These are phyloP conservation scores for Bellardia bayeri DNA, from an alignment of 2,888 invertebrate species.

Conservation along the genomic window DNA sequence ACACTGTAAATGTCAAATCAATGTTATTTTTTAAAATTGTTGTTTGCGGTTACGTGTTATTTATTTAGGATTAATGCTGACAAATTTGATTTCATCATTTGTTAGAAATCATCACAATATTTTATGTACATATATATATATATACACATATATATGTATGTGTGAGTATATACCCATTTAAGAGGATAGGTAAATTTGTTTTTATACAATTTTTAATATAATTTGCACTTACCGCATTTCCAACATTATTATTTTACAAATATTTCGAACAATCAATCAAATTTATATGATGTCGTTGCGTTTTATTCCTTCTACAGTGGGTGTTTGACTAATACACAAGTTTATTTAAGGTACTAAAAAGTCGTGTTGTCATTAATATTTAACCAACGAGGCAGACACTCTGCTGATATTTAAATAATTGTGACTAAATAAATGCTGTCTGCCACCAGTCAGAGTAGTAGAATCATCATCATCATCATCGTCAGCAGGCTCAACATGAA, in stretches of 20 bases:
- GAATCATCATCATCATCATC: slow-evolving; percentile 17
- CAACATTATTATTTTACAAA: slow-evolving; percentile 14
- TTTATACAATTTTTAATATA: not conserved
- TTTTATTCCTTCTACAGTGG: not conserved
- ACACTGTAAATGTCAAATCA: slow-evolving; percentile 78
- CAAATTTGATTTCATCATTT: slow-evolving; percentile 63
- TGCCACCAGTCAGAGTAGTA: not conserved
- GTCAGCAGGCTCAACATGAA: slow-evolving; percentile 19
- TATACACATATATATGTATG: not conserved
- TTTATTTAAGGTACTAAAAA: slow-evolving; percentile 31
- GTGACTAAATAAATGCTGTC: slow-evolving; percentile 56
- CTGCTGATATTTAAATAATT: slow-evolving; percentile 77
- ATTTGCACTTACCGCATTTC: slow-evolving; percentile 19
- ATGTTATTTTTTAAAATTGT: slow-evolving; percentile 74
- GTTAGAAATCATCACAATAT: slow-evolving; percentile 35
- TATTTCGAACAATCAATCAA: slow-evolving; percentile 49
- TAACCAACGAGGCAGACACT: slow-evolving; percentile 77
- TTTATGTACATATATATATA: not conserved
- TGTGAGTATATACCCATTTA: not conserved
- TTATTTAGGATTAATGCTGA: slow-evolving; percentile 72
- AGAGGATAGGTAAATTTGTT: not conserved
- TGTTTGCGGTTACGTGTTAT: slow-evolving; percentile 68
- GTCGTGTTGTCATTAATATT: slow-evolving; percentile 25
- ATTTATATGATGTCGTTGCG: slow-evolving; percentile 35
- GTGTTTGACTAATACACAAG: not conserved